Evolutionary conservation across 2,797 vertebrate genomes (phyloP).

Genomic region (Cebuella pygmaea): DNA sequence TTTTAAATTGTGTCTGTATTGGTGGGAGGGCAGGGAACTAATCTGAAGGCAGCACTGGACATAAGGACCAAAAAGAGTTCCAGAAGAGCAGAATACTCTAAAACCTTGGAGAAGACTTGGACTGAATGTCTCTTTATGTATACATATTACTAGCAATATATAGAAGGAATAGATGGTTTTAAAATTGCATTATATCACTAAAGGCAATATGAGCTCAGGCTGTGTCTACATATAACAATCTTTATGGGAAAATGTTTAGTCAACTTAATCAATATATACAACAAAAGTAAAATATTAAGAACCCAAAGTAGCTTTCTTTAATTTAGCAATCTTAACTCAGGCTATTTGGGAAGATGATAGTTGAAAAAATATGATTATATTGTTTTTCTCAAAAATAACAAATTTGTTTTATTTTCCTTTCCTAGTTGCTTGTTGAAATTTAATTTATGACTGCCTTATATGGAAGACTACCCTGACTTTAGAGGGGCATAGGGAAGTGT

Average conservation of each 20-base stretch:
- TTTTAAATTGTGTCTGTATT: neutral
- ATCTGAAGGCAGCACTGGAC: neutral
- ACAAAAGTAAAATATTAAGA: neutral
- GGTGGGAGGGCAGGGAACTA: neutral
- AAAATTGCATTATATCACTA: neutral
- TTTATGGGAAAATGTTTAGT: neutral
- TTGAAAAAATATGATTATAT: neutral
- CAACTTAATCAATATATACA: neutral
- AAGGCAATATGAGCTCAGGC: neutral
- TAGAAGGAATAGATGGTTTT: neutral
- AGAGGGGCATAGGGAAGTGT: neutral
- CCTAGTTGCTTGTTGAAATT: neutral
- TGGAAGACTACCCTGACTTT: neutral
- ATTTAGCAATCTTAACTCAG: neutral
- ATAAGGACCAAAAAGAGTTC: neutral
- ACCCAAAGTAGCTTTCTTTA: neutral
- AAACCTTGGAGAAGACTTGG: neutral
- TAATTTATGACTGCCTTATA: neutral
- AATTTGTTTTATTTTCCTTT: neutral
- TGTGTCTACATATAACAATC: neutral
- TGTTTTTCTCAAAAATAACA: neutral
- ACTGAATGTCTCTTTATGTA: neutral
- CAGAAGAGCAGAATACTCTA: neutral
- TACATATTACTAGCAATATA: neutral
- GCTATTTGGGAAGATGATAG: neutral